Percentiles rank a stretch among this genome's conserved stretches.
Evolutionary conservation across 2,888 invertebrate genomes (phyloP).

Genomic region (Ganaspis brasiliensis): DNA sequence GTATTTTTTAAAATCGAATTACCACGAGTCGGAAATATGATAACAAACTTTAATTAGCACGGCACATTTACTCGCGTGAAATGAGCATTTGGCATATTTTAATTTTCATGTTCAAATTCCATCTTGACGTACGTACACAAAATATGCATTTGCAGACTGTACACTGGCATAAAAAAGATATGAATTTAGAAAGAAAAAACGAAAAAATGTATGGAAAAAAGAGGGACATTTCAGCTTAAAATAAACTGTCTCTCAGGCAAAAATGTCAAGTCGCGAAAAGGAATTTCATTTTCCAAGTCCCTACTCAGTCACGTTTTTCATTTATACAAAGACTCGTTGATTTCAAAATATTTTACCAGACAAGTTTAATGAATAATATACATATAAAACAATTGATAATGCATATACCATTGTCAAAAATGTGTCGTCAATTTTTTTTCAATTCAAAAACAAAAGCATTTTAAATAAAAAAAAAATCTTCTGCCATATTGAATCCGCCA

Average conservation of each 20-base stretch:
- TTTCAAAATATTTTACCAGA: not conserved
- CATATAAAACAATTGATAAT: too few relatives aligned
- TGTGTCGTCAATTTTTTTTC: not conserved
- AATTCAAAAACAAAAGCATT: too few relatives aligned
- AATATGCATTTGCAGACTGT: conserved; percentile 25
- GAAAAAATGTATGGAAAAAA: conserved; percentile 58
- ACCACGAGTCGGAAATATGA: not conserved
- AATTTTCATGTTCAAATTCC: conserved; percentile 1
- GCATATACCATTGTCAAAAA: too few relatives aligned
- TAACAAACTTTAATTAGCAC: not conserved
- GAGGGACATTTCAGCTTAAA: conserved; percentile 62
- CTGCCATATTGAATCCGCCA: too few relatives aligned
- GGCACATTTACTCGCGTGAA: not conserved
- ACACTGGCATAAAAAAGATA: conserved; percentile 29
- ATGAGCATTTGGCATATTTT: not conserved
- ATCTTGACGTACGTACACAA: not conserved
- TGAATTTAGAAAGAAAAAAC: conserved; percentile 46
- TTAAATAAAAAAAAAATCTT: too few relatives aligned
- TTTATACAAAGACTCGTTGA: not conserved
- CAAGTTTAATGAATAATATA: not conserved
- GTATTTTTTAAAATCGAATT: too few relatives aligned
- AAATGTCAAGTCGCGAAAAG: conserved; percentile 55
- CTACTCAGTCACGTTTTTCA: conserved; percentile 30
- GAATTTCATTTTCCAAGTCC: conserved; percentile 56
- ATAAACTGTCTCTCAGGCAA: conserved; percentile 67